Evolutionary conservation across 2,113 vertebrate genomes (phyloP).

Genomic region (Leptosomus discolor): DNA sequence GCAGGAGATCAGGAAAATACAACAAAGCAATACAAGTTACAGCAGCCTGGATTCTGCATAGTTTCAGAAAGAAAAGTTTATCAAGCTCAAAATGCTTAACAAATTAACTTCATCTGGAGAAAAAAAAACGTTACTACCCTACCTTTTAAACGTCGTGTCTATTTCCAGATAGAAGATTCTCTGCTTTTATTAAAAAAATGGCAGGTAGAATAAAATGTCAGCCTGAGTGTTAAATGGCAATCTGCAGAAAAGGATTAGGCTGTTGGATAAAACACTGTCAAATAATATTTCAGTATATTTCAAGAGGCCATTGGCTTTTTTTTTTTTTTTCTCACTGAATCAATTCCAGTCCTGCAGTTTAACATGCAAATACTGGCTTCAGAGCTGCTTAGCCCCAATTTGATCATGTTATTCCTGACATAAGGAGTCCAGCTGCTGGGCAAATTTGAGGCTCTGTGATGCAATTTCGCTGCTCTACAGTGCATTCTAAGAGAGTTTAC

Average conservation of each 20-base stretch:
- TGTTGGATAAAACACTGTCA: background rate
- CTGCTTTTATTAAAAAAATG: background rate
- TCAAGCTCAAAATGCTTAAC: background rate
- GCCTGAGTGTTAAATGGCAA: background rate
- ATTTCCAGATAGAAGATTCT: background rate
- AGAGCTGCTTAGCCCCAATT: background rate
- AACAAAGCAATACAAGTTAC: background rate
- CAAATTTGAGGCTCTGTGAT: background rate
- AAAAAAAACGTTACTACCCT: accelerated
- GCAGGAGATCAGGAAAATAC: background rate
- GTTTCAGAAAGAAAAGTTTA: background rate
- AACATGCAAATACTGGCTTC: background rate
- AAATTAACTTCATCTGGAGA: background rate
- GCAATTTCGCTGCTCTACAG: background rate
- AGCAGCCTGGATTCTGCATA: background rate
- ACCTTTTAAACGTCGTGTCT: background rate
- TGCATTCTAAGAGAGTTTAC: background rate
- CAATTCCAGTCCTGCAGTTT: background rate
- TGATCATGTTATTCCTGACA: background rate
- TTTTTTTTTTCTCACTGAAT: background rate
- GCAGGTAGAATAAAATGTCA: background rate
- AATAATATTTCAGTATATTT: background rate
- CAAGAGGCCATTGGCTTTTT: background rate
- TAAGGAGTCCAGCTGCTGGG: background rate
- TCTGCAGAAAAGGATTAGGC: background rate